Evolutionary conservation across 2,888 invertebrate species (phyloP).

Genomic region (Prosopocoilus inquinatus): DNA sequence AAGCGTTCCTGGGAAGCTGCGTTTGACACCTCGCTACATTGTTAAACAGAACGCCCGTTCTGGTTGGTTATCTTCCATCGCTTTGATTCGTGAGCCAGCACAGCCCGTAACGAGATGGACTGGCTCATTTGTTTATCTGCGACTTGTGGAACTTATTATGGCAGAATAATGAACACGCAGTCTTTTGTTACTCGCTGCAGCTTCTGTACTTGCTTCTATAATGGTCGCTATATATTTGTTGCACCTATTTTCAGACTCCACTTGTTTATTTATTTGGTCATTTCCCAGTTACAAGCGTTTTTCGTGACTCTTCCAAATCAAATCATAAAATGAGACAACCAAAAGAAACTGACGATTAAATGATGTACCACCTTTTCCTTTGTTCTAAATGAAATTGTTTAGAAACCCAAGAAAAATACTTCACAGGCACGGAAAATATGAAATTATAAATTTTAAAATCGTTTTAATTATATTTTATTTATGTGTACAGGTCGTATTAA

Average conservation of each 20-base stretch:
- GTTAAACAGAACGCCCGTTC: conserved; percentile 44
- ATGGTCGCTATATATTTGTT: conserved; percentile 3
- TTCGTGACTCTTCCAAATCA: neutral
- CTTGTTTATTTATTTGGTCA: conserved; percentile 2
- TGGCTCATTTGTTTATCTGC: conserved; percentile 50
- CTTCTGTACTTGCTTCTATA: conserved; percentile 8
- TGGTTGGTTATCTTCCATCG: conserved; percentile 43
- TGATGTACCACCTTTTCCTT: no score
- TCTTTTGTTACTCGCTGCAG: conserved; percentile 34
- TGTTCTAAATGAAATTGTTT: no score
- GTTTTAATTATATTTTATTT: no score
- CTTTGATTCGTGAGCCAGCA: conserved; percentile 46
- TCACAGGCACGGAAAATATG: no score
- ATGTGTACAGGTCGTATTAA: no score
- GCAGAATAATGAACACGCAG: conserved; percentile 47
- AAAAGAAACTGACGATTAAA: no score
- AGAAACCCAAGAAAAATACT: no score
- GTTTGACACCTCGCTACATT: conserved; percentile 52
- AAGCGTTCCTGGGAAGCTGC: conserved; percentile 48
- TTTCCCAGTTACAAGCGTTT: neutral
- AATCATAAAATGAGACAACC: no score
- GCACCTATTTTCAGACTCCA: neutral
- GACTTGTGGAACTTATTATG: conserved; percentile 44
- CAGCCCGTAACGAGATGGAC: conserved; percentile 34
- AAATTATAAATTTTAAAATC: no score